phyloP scores from a whole-genome alignment of 2,888 invertebrate species.

The Mesorhabditis belari region DNA sequence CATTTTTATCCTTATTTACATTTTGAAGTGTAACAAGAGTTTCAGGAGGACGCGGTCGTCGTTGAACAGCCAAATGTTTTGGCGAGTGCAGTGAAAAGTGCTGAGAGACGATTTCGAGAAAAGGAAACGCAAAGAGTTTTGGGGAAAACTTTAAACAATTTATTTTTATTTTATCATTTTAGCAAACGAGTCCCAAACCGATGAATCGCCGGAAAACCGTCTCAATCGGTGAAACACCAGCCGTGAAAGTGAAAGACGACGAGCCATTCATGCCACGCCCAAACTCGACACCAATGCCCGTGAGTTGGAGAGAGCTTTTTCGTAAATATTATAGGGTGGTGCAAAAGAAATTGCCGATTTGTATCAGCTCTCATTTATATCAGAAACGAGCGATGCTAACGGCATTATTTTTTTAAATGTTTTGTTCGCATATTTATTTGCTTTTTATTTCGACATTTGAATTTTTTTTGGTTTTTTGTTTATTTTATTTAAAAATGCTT shows the following conservation, averaged over 20 bases:
- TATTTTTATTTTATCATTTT: too few species aligned
- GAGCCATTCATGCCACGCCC: background rate
- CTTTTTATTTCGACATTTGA: too few species aligned
- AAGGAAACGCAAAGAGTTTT: background rate
- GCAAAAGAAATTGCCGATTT: too few species aligned
- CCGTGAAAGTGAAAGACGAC: background rate
- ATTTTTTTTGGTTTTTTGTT: background rate
- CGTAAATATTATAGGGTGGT: too few species aligned
- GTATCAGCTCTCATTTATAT: too few species aligned
- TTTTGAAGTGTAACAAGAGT: too few species aligned
- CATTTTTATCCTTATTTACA: too few species aligned
- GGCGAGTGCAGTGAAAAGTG: slow-evolving; percentile 26
- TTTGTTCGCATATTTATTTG: too few species aligned
- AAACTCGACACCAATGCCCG: background rate
- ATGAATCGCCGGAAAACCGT: background rate
- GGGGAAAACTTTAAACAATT: too few species aligned
- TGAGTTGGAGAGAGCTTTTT: too few species aligned
- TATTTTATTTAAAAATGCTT: background rate
- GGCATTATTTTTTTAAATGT: too few species aligned
- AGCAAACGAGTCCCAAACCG: background rate
- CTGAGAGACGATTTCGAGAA: slow-evolving; percentile 22
- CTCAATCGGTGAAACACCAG: background rate
- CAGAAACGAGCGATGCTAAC: too few species aligned
- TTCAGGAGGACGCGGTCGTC: slow-evolving; percentile 3
- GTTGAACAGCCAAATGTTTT: slow-evolving; percentile 23